A percentile compares a stretch with the other conserved stretches of the same genome.
phyloP scores from a whole-genome alignment of 2,113 vertebrate species.

The Carlito syrichta region DNA sequence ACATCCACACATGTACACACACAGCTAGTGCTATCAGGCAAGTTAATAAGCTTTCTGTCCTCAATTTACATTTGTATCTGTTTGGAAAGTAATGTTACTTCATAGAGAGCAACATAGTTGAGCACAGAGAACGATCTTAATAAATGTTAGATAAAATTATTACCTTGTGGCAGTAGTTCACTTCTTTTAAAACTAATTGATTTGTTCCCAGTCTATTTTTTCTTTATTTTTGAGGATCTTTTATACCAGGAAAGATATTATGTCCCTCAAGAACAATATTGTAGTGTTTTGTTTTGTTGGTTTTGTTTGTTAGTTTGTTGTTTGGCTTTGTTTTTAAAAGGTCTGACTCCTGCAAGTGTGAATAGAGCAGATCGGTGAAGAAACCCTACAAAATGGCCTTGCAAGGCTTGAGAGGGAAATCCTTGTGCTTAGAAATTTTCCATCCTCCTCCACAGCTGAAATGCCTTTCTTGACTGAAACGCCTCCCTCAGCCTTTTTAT shows the following conservation, averaged over 20 bases:
- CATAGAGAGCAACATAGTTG: background rate
- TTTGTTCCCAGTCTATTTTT: background rate
- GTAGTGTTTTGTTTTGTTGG: background rate
- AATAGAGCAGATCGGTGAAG: background rate
- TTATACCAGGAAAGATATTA: background rate
- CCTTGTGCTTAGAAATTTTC: background rate
- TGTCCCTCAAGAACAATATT: background rate
- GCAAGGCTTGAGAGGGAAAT: background rate
- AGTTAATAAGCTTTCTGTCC: background rate
- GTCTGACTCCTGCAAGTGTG: background rate
- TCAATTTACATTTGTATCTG: background rate
- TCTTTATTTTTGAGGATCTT: background rate
- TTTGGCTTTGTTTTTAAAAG: background rate
- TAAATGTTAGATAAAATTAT: background rate
- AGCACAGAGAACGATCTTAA: background rate
- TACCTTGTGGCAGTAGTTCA: background rate
- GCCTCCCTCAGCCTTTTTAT: constrained; percentile 49
- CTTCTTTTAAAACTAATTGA: background rate
- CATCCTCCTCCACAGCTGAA: constrained; percentile 43
- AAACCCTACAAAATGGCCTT: background rate
- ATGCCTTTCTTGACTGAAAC: constrained; percentile 13
- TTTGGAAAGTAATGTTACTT: background rate
- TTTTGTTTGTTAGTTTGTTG: too few species aligned
- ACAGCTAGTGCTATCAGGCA: background rate
- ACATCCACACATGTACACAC: background rate